Evolutionary conservation across 2,888 invertebrate genomes (phyloP).

Genomic region (Rhabditoides inermis): DNA sequence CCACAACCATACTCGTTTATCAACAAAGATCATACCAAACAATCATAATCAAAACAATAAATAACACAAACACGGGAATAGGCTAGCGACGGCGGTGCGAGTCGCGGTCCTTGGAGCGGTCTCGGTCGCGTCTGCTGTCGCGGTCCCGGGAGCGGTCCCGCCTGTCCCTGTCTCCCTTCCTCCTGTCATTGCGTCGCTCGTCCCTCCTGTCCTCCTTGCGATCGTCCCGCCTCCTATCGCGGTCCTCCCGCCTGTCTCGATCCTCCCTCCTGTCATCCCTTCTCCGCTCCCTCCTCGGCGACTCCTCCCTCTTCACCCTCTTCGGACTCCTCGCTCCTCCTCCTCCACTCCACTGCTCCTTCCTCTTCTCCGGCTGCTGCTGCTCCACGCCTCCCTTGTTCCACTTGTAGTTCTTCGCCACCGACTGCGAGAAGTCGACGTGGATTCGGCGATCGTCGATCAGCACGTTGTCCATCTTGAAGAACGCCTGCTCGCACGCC

Average conservation of each 20-base stretch:
- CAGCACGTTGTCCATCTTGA: conserved; percentile 98
- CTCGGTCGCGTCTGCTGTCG: neutral
- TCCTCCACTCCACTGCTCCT: neutral
- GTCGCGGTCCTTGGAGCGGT: conserved; percentile 5
- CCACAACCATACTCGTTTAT: too few relatives aligned
- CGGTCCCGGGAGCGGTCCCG: conserved; percentile 2
- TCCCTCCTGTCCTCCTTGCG: neutral
- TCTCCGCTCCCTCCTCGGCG: conserved; percentile 10
- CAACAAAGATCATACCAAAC: too few relatives aligned
- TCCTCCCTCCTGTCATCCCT: conserved; percentile 4
- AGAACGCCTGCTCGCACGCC: conserved; percentile 87
- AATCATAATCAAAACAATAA: too few relatives aligned
- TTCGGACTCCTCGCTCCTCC: neutral
- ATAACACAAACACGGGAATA: too few relatives aligned
- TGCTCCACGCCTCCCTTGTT: conserved; percentile 1
- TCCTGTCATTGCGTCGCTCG: neutral
- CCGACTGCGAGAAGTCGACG: conserved; percentile 98
- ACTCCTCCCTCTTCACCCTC: conserved; percentile 9
- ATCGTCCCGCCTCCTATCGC: neutral
- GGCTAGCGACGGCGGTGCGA: too few relatives aligned
- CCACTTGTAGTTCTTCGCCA: conserved; percentile 65
- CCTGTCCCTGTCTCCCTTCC: neutral
- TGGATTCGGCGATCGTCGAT: conserved; percentile 97
- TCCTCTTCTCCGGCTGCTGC: neutral
- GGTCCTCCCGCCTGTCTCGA: too few relatives aligned